Evolutionary conservation across 2,888 invertebrate species (phyloP).

Genomic region (Fragum fragum): DNA sequence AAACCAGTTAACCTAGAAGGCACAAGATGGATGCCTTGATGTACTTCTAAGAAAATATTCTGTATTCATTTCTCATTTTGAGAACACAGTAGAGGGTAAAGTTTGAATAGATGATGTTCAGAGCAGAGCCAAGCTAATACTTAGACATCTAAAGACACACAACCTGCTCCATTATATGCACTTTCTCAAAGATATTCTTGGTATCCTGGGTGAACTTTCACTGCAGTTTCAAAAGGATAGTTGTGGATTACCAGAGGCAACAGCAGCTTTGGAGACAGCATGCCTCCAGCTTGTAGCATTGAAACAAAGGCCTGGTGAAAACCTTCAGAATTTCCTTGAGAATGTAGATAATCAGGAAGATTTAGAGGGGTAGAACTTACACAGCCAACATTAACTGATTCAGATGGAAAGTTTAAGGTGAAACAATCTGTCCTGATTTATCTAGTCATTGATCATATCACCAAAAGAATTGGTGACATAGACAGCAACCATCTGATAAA

Average conservation of each 20-base stretch:
- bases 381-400: constrained; percentile 21
- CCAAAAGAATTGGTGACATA: no score
- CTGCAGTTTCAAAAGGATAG: constrained; percentile 58
- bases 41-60: no score
- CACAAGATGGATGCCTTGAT: constrained; percentile 59
- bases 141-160: constrained; percentile 46
- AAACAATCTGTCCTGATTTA: constrained; percentile 31
- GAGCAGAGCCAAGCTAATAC: constrained; percentile 38
- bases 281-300: constrained; percentile 48
- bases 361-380: constrained; percentile 33
- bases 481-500: no score
- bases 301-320: constrained; percentile 30
- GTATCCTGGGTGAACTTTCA: constrained; percentile 43
- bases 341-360: no score
- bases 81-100: constrained; percentile 49
- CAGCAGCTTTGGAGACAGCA: constrained; percentile 54
- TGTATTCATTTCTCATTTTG: constrained; percentile 55
- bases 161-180: constrained; percentile 54
- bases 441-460: constrained; percentile 45
- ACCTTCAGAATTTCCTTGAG: constrained; percentile 43
- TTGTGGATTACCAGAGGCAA: constrained; percentile 43
- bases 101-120: constrained; percentile 46
- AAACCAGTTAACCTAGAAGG: constrained; percentile 50
- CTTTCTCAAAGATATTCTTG: constrained; percentile 55
- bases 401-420: constrained; percentile 29